Percentiles rank a stretch among this genome's conserved stretches.
Evolutionary conservation across 2,888 invertebrate genomes (phyloP).

Genomic region (Dinocampus coccinellae): DNA sequence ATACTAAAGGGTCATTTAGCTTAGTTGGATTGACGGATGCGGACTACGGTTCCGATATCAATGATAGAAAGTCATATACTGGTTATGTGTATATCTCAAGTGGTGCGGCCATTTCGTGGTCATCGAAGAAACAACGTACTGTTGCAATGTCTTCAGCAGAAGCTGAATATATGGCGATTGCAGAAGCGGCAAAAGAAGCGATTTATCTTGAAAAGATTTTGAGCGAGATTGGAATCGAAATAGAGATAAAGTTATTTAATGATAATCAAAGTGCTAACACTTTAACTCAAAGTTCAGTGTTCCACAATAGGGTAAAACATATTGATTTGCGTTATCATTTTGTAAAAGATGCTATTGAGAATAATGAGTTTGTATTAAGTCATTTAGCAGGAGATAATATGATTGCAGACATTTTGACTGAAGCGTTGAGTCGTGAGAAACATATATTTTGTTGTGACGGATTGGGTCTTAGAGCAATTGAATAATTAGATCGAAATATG

Average conservation of each 20-base stretch:
- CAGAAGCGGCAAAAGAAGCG: conserved; percentile 39
- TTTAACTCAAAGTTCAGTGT: conserved; percentile 21
- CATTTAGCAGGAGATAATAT: conserved; percentile 21
- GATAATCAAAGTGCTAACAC: conserved; percentile 26
- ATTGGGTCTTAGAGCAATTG: no score
- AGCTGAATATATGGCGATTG: conserved; percentile 37
- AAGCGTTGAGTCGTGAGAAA: conserved; percentile 4
- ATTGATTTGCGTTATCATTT: conserved; percentile 36
- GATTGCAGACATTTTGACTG: conserved; percentile 35
- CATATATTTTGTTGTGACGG: neutral
- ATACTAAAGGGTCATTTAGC: neutral
- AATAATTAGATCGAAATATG: no score
- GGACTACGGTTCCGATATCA: conserved; percentile 30
- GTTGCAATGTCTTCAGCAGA: conserved; percentile 38
- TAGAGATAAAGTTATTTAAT: neutral
- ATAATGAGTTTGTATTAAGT: neutral
- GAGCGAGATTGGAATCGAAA: conserved; percentile 1
- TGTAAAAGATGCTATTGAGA: conserved; percentile 19
- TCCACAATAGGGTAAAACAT: conserved; percentile 33
- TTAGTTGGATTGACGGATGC: conserved; percentile 33
- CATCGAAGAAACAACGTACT: conserved; percentile 39
- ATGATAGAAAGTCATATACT: conserved; percentile 38
- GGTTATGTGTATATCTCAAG: conserved; percentile 35
- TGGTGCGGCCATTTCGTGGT: conserved; percentile 33
- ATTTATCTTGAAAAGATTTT: conserved; percentile 31